Base-by-base conservation (phyloP, 2,113 vertebrate genomes). In the Myiozetetes cayanensis region DNA sequence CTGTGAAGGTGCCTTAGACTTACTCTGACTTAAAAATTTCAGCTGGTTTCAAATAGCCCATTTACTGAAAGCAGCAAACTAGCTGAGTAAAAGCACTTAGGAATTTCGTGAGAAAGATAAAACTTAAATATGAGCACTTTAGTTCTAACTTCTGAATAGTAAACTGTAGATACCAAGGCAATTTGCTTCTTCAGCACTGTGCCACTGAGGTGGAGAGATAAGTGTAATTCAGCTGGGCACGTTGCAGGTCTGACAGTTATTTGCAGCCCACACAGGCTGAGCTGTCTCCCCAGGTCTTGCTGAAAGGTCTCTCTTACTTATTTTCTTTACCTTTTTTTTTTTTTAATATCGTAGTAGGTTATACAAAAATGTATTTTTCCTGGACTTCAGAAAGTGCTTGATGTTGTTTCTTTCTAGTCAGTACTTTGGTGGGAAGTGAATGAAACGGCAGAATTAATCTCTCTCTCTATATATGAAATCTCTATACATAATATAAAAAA, bases 251-350 rank as follows among this genome's bases (percentile, higher is more conserved):
- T 33, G 47, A n/a, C 78, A 78, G 49, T 30, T 71, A 74, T 68
- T 91, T 96, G 65, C 47, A 87, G 52, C 50, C 78, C 77, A 76
- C 78, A 31, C 4, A 27, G 77, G 46, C 63, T 81, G 72, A 88
- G 71, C 63, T 62, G 31, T 75, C 46, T 85, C 30, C 66, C 24
- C 15, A 49, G 2, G 18, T 83, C 63, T 27, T 79, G 23, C 23
- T 56, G 30, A 53, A 75, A 71, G 2, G 6, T n/a, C 33, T 6
- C 1, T 41, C 4, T 33, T 28, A 6, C 23, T 35, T 47, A 0
- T 17, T 66, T 17, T 9, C 24, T 44, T 59, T 25, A 12, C 27
- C 24, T 44, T 41, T 43, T 35, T 41, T 41, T 65, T 13, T 43
- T 35, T n/a, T 55, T 53, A 2, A 43, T 53, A 31, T 39, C 10